These are phyloP conservation scores for Drosophila hamatofila DNA, from an alignment of 2,888 invertebrate species.

Conservation along the genomic window DNA sequence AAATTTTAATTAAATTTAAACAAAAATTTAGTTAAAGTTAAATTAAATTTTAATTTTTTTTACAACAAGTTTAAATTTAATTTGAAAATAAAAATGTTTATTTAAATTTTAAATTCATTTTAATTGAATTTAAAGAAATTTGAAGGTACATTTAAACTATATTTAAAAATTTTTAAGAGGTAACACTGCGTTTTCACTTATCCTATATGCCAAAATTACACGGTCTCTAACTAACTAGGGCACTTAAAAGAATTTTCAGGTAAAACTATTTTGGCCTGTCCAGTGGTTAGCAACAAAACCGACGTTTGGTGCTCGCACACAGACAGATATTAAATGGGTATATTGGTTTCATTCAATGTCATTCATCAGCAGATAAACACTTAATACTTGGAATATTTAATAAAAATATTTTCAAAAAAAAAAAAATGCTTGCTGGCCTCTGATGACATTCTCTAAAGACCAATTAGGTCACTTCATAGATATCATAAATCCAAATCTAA, in stretches of 20 bases:
- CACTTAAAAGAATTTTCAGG: not conserved
- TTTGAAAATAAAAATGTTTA: no score
- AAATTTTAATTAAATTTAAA: no score
- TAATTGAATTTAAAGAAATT: no score
- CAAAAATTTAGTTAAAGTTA: no score
- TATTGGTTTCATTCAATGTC: not conserved
- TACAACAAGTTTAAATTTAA: no score
- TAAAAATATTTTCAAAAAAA: no score
- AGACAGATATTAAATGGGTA: not conserved
- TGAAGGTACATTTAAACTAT: no score
- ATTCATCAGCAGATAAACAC: no score
- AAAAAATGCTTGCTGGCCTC: no score
- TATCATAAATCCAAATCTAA: not conserved
- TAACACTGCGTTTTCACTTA: not conserved
- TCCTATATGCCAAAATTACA: not conserved
- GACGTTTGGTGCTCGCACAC: conserved; percentile 9
- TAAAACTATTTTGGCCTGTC: conserved; percentile 24
- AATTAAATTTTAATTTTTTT: no score
- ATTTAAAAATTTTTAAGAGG: no score
- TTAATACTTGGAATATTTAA: not conserved
- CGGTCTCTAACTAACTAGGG: conserved; percentile 16
- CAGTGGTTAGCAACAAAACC: conserved; percentile 49
- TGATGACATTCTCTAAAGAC: not conserved
- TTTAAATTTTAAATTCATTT: no score
- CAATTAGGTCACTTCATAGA: not conserved